phyloP scores from a whole-genome alignment of 2,888 invertebrate species.

The Tolmerus cingulatus region DNA sequence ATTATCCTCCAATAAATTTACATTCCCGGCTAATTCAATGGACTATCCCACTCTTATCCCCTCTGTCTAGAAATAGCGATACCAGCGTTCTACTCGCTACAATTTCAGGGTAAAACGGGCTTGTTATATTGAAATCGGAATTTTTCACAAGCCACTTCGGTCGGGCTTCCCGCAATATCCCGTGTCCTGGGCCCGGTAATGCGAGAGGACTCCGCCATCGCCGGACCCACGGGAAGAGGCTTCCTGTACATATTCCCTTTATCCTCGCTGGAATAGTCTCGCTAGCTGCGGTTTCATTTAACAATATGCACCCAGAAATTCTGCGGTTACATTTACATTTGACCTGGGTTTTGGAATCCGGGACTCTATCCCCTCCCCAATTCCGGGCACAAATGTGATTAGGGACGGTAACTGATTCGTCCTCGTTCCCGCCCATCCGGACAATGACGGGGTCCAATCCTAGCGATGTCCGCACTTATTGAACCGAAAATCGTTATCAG shows the following conservation, averaged over 20 bases:
- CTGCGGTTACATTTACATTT: slow-evolving; percentile 23
- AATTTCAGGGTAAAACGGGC: neutral
- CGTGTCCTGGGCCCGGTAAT: neutral
- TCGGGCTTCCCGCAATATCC: neutral
- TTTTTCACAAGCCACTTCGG: neutral
- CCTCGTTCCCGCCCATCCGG: neutral
- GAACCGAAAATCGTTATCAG: neutral
- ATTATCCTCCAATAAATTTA: slow-evolving; percentile 15
- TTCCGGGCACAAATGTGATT: neutral
- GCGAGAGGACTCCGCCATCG: neutral
- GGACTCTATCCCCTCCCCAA: neutral
- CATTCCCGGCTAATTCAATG: slow-evolving; percentile 6
- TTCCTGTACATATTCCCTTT: neutral
- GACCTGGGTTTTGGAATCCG: neutral
- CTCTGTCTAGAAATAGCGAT: neutral
- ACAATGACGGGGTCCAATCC: neutral
- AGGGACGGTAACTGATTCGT: neutral
- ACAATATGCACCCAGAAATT: neutral
- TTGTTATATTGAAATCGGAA: slow-evolving; percentile 9
- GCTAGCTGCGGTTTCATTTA: neutral
- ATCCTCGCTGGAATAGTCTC: neutral
- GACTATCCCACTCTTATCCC: neutral
- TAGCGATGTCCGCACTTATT: neutral
- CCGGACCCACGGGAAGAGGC: neutral
- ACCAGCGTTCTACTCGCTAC: neutral